These are phyloP conservation scores for Platyrinchus mystaceus DNA, from an alignment of 2,797 vertebrate species.

Conservation along the genomic window DNA sequence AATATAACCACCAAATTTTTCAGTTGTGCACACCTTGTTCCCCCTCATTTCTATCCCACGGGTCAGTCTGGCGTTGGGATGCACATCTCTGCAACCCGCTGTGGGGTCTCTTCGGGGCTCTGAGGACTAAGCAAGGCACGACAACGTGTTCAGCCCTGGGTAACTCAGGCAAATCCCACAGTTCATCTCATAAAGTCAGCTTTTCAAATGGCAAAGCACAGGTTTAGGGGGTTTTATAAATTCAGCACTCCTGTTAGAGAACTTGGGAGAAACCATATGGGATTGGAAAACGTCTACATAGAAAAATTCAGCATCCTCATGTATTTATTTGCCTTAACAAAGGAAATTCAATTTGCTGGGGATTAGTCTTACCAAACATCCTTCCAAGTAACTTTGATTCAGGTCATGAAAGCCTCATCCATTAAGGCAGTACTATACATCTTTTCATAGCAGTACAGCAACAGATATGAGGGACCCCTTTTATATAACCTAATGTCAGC, in stretches of 20 bases:
- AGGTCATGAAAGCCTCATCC: neutral
- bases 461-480: neutral
- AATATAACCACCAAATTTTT: neutral
- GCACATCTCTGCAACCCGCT: accelerated
- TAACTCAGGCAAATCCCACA: neutral
- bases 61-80: neutral
- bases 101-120: accelerated
- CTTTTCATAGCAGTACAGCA: neutral
- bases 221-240: neutral
- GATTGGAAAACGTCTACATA: neutral
- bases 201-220: neutral
- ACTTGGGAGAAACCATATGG: neutral
- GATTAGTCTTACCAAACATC: neutral
- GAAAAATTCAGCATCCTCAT: neutral
- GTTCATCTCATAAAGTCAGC: neutral
- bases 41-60: neutral
- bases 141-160: neutral
- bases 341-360: neutral
- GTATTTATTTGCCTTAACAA: neutral
- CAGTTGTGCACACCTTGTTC: too few species aligned
- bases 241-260: neutral
- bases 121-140: neutral
- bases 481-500: neutral
- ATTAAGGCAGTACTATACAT: neutral
- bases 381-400: neutral